Conservation (phyloP, 2,113 vertebrate species). For the Baryphthengus martii region DNA sequence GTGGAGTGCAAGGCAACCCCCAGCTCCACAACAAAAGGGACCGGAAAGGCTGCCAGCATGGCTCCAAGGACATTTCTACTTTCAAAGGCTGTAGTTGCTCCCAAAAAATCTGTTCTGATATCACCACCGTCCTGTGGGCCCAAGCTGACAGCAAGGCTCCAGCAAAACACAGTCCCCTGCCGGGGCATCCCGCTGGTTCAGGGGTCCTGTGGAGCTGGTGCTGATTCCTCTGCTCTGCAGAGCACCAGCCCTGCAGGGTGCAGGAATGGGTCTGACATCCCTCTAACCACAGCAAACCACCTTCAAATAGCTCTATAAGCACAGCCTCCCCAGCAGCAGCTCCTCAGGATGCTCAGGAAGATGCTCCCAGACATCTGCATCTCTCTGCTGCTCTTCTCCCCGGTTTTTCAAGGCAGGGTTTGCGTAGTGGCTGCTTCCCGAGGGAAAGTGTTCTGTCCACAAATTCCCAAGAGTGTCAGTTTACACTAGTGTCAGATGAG, state of each 20-base stretch:
- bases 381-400: background rate
- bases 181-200: background rate
- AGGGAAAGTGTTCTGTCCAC: constrained; percentile 41
- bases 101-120: background rate
- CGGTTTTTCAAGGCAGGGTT: background rate
- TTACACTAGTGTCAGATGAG: constrained; percentile 55
- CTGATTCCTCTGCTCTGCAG: background rate
- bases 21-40: constrained; percentile 20
- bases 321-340: background rate
- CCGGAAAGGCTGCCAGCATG: background rate
- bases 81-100: constrained; percentile 24
- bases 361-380: background rate
- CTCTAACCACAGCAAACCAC: background rate
- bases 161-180: background rate
- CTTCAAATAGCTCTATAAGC: background rate
- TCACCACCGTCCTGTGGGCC: background rate
- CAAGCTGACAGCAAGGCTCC: background rate
- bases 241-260: background rate
- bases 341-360: background rate
- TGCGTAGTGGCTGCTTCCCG: background rate
- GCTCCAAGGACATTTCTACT: constrained; percentile 4
- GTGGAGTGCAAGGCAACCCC: constrained; percentile 37
- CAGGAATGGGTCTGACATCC: background rate
- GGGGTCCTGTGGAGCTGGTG: background rate
- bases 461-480: constrained; percentile 54